Conservation (phyloP, 2,797 vertebrate species). For the Parambassis ranga region DNA sequence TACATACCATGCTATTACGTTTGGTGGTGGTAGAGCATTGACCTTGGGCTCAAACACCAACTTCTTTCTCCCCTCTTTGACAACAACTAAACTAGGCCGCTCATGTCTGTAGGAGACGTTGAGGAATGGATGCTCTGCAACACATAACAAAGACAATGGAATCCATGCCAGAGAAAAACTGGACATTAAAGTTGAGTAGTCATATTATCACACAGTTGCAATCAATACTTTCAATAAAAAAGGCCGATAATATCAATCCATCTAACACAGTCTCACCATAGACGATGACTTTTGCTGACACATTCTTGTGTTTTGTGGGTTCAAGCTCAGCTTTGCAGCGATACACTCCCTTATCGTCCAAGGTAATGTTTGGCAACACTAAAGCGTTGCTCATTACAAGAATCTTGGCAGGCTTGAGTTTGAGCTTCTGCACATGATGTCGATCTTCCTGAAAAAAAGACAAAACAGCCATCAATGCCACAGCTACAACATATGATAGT, state of each 20-base stretch:
- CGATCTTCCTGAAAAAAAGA: slow-evolving; percentile 62
- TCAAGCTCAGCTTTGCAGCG: slow-evolving; percentile 72
- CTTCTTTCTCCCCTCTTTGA: slow-evolving; percentile 71
- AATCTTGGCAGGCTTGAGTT: rapidly evolving
- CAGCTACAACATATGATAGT: not conserved
- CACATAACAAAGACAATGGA: not conserved
- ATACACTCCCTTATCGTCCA: slow-evolving; percentile 82
- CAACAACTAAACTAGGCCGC: slow-evolving; percentile 22
- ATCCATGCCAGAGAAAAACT: not conserved
- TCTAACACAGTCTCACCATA: slow-evolving; percentile 76
- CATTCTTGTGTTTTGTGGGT: not conserved
- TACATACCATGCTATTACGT: slow-evolving; percentile 80
- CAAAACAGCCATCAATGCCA: not conserved
- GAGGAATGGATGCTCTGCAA: slow-evolving; percentile 87
- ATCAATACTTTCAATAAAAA: too few species aligned
- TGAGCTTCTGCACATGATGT: rapidly evolving
- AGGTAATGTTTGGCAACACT: slow-evolving; percentile 77
- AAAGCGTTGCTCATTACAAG: slow-evolving; percentile 64
- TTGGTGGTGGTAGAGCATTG: slow-evolving; percentile 81
- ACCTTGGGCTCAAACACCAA: slow-evolving; percentile 82
- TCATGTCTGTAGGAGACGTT: slow-evolving; percentile 71
- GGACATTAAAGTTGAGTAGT: not conserved
- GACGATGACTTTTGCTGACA: slow-evolving; percentile 70
- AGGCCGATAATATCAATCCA: not conserved
- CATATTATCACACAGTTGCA: not conserved